These are phyloP conservation scores for Pseudeuparius sepicola DNA, from an alignment of 2,888 invertebrate genomes.

Conservation along the genomic window DNA sequence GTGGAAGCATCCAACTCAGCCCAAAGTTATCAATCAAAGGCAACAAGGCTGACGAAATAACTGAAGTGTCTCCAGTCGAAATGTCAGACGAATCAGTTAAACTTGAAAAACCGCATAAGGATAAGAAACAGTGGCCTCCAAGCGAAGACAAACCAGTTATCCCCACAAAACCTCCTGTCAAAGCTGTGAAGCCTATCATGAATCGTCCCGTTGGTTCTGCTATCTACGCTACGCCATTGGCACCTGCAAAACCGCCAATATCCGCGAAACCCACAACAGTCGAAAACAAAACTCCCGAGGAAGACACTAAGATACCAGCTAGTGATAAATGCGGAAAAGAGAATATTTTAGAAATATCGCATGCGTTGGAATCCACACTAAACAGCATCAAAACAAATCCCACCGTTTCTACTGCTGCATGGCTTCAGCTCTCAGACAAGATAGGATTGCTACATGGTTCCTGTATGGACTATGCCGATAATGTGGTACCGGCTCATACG, in stretches of 20 bases:
- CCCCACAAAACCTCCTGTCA: slow-evolving; percentile 57
- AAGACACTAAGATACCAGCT: slow-evolving; percentile 39
- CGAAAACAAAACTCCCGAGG: slow-evolving; percentile 30
- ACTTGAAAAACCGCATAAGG: slow-evolving; percentile 30
- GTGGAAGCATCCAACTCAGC: slow-evolving; percentile 49
- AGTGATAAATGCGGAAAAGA: slow-evolving; percentile 38
- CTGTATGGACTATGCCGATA: slow-evolving; percentile 76
- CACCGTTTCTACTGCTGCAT: slow-evolving; percentile 53
- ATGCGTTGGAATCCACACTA: slow-evolving; percentile 53
- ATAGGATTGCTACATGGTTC: slow-evolving; percentile 72
- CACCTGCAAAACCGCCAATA: slow-evolving; percentile 39
- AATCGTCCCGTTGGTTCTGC: slow-evolving; percentile 45
- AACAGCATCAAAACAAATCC: slow-evolving; percentile 49
- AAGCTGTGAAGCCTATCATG: slow-evolving; percentile 48
- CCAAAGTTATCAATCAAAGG: slow-evolving; percentile 52
- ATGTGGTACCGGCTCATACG: slow-evolving; percentile 69
- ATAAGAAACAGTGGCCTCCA: slow-evolving; percentile 46
- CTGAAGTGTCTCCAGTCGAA: slow-evolving; percentile 35
- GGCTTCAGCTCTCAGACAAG: slow-evolving; percentile 71
- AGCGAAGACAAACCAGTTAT: slow-evolving; percentile 58
- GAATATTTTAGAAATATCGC: slow-evolving; percentile 56
- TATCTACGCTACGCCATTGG: slow-evolving; percentile 71
- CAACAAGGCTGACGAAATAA: slow-evolving; percentile 38
- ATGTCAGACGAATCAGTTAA: slow-evolving; percentile 37
- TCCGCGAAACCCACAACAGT: slow-evolving; percentile 39